A percentile compares a stretch with the other conserved stretches of the same genome.
Evolutionary conservation across 2,797 vertebrate species (phyloP).

Genomic region (Neopelma chrysocephalum): DNA sequence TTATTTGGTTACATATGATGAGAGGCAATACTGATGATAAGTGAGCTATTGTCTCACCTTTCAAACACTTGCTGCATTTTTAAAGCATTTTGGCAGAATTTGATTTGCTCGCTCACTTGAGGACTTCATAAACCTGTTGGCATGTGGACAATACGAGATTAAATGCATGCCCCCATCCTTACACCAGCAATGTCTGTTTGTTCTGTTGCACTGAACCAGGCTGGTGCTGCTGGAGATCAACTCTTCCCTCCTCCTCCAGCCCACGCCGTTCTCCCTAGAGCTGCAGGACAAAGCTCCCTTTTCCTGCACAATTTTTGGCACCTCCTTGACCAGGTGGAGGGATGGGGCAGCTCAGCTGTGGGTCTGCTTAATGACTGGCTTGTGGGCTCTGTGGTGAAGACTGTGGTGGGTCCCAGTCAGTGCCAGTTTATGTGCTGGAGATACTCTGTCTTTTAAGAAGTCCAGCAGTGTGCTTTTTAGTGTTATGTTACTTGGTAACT

Average conservation of each 20-base stretch:
- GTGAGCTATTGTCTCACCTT: neutral
- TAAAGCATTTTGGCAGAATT: neutral
- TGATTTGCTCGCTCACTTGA: neutral
- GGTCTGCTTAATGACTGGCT: accelerated
- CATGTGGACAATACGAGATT: neutral
- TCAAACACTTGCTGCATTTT: neutral
- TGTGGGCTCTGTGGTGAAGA: accelerated
- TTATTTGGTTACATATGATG: neutral
- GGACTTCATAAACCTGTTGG: neutral
- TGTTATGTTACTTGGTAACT: neutral
- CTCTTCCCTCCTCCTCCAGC: neutral
- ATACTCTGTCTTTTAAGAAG: neutral
- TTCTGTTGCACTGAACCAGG: neutral
- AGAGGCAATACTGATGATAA: neutral
- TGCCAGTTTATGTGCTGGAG: neutral
- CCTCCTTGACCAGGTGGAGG: neutral
- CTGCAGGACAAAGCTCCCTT: neutral
- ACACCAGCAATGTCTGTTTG: neutral
- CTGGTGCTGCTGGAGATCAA: neutral
- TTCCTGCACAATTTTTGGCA: neutral
- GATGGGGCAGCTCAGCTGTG: neutral
- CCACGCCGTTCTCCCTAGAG: neutral
- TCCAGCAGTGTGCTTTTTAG: neutral
- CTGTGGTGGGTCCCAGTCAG: neutral
- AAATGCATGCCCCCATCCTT: neutral